Evolutionary conservation across 1,140 invertebrate species (phyloP).

Genomic region (Dreissena rostriformis): DNA sequence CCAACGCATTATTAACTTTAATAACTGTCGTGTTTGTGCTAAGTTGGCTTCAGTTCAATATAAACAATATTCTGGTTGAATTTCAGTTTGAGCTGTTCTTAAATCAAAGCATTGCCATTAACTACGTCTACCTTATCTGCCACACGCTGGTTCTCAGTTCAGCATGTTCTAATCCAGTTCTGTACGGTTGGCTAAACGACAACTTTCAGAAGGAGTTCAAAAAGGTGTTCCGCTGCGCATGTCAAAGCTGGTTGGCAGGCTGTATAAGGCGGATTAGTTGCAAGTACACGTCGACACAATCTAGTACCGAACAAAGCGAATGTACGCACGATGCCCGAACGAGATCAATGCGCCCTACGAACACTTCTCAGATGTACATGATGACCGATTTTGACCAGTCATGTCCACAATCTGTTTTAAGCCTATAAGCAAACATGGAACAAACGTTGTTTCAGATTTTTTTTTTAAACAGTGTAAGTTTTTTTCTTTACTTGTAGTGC

Average conservation of each 20-base stretch:
- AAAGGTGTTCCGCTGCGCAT: constrained; percentile 73
- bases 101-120: constrained; percentile 62
- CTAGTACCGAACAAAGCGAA: constrained; percentile 50
- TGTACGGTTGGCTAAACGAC: constrained; percentile 87
- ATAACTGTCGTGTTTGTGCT: constrained; percentile 92
- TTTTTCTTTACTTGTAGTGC: no score
- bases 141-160: constrained; percentile 91
- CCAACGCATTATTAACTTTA: constrained; percentile 90
- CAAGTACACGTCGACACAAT: constrained; percentile 53
- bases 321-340: background rate
- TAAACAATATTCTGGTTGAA: constrained; percentile 91
- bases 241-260: constrained; percentile 57
- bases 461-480: no score
- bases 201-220: constrained; percentile 85
- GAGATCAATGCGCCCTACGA: background rate
- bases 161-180: constrained; percentile 92
- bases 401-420: background rate
- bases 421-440: background rate
- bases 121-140: constrained; percentile 87
- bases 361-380: constrained; percentile 10
- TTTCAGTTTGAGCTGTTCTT: constrained; percentile 80
- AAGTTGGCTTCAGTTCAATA: constrained; percentile 93
- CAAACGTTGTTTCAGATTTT: no score
- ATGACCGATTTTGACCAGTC: constrained; percentile 7
- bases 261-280: constrained; percentile 9